Percentiles rank a stretch among this genome's conserved stretches.
Conservation (phyloP, 2,797 vertebrate species). For the Bovichtus variegatus region DNA sequence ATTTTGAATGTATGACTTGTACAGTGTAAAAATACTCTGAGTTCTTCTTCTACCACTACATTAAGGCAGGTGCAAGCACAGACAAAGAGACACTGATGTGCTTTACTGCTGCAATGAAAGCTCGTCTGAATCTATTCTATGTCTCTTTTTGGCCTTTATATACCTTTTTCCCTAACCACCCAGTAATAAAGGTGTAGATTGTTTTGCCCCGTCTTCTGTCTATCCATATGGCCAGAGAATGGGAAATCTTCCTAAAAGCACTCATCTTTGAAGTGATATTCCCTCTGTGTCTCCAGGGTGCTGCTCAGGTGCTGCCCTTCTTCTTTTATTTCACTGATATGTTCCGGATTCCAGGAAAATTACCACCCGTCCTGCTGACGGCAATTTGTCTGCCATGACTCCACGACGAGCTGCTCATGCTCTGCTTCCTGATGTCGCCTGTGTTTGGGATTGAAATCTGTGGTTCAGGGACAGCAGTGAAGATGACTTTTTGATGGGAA, state of each 20-base stretch:
- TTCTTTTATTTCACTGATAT: slow-evolving; percentile 63
- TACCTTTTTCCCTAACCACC: slow-evolving; percentile 16
- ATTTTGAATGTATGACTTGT: neutral
- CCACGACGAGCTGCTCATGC: neutral
- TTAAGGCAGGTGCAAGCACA: neutral
- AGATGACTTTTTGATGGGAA: slow-evolving; percentile 15
- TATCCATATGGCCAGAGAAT: slow-evolving; percentile 33
- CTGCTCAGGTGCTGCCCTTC: slow-evolving; percentile 64
- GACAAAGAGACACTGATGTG: neutral
- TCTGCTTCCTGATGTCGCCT: slow-evolving; percentile 30
- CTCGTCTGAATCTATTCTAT: slow-evolving; percentile 23
- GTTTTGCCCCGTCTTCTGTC: slow-evolving; percentile 40
- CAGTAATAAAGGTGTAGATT: slow-evolving; percentile 44
- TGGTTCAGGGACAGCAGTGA: neutral
- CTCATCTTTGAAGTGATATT: slow-evolving; percentile 61
- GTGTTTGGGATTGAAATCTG: slow-evolving; percentile 18
- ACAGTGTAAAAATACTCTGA: too few relatives aligned
- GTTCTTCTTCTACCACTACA: neutral
- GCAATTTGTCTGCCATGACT: slow-evolving; percentile 51
- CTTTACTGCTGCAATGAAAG: slow-evolving; percentile 5
- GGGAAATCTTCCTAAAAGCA: slow-evolving; percentile 57
- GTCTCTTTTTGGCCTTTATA: slow-evolving; percentile 30
- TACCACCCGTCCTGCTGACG: slow-evolving; percentile 33
- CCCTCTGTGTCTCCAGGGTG: slow-evolving; percentile 49
- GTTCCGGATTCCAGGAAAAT: slow-evolving; percentile 67